Conservation (phyloP, 1,140 invertebrate genomes). For the Ceratosolen solmsi region DNA sequence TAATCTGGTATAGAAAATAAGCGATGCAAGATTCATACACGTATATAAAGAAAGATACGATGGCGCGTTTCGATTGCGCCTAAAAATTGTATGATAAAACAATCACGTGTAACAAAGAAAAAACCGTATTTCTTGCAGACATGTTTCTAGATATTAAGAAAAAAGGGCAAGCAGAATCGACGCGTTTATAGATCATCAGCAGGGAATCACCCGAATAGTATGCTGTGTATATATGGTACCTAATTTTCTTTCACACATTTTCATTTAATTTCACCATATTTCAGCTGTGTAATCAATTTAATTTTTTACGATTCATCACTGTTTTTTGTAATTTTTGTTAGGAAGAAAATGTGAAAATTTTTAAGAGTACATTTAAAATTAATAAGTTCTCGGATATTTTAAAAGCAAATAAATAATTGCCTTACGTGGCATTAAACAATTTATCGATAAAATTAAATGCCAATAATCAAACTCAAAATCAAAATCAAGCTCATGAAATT, state of each 20-base stretch:
- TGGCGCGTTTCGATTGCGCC: constrained; percentile 44
- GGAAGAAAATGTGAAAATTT: neutral
- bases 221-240: constrained; percentile 69
- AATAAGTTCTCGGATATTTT: neutral
- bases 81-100: constrained; percentile 56
- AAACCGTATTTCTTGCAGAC: constrained; percentile 72
- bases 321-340: no score
- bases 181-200: constrained; percentile 71
- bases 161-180: constrained; percentile 72
- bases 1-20: constrained; percentile 18
- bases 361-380: neutral
- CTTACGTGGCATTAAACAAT: no score
- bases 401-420: no score
- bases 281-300: constrained; percentile 56
- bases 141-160: constrained; percentile 73
- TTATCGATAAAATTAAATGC: no score
- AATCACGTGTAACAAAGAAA: constrained; percentile 52
- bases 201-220: constrained; percentile 65
- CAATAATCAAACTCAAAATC: no score
- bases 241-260: constrained; percentile 70
- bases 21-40: neutral
- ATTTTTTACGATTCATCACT: constrained; percentile 37
- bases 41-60: neutral
- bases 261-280: constrained; percentile 60
- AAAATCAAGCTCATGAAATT: no score